Evolutionary conservation across 2,797 vertebrate genomes (phyloP), one percentile per base, ranked within the genome.

Genomic region (Hypotaenidia okinawae): DNA sequence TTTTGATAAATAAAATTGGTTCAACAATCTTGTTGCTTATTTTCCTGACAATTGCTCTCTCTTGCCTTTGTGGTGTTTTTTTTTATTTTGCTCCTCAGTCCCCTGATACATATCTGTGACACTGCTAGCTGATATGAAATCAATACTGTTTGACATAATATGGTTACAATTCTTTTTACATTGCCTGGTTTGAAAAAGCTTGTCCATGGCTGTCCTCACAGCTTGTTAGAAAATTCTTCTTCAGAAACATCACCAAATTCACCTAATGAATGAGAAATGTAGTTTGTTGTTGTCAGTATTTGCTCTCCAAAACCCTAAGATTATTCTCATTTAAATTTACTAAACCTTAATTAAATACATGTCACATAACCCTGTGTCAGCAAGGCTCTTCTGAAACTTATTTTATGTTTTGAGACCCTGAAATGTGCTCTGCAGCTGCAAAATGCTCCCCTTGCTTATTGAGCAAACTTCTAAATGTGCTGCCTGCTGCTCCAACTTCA

Each of bases 401-500:
- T 84, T 90, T 90, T 39, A 33, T 35, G 16, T 83, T 92, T 92
- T 57, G 33, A 88, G 47, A 57, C 14, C 19, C 27, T 84, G 62
- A 86, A 91, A 89, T 61, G 16, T 90, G 67, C n/a, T 93, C 22
- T 79, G 69, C 90, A 93, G 85, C 79, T 93, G 73, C 45, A 90
- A 81, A 64, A 72, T 27, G 19, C 5, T 87, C n/a, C 5, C 21
- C 41, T 75, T 79, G 17, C 70, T 87, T 90, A 28, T 41, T 79
- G 63, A 81, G 45, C 14, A 93, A 73, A 59, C 55, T 75, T 72
- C 63, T 54, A 16, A 69, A 73, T 73, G 57, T 1, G 1, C 28
- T 69, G 47, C 84, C 84, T 74, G 49, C 80, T 93, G 54, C 75
- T 92, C 2, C 7, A n/a, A 10, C n/a, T 82, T 90, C 22, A 45